phyloP scores from a whole-genome alignment of 2,113 vertebrate genomes.

The Pagrus major region DNA sequence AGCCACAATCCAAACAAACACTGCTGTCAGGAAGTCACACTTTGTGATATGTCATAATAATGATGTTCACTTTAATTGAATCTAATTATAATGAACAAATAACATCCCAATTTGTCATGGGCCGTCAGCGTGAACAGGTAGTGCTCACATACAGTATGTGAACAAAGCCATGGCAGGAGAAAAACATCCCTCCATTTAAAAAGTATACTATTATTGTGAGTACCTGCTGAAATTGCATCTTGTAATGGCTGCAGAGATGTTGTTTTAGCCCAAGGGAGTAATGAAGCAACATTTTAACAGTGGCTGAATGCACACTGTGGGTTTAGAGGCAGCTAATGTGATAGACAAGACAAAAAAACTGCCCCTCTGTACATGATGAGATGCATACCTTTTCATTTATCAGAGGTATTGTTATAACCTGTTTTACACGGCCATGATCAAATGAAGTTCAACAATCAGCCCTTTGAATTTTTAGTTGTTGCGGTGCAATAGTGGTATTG shows the following conservation, averaged over 20 bases:
- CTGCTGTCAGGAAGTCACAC: neutral
- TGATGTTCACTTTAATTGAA: conserved; percentile 24
- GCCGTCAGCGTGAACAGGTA: neutral
- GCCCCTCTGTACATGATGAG: neutral
- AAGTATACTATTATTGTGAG: neutral
- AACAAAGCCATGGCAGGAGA: conserved; percentile 6
- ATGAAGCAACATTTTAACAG: conserved; percentile 5
- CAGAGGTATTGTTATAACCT: conserved; percentile 6
- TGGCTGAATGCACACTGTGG: conserved; percentile 14
- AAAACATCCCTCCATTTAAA: neutral
- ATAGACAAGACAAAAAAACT: neutral
- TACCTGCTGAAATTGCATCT: conserved; percentile 29
- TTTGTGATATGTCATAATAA: conserved; percentile 25
- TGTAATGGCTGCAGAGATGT: neutral
- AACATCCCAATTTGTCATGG: conserved; percentile 10
- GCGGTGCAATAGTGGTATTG: conserved; percentile 25
- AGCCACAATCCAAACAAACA: neutral
- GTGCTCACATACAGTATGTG: neutral
- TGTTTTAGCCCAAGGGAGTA: conserved; percentile 6
- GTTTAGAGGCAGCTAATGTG: neutral
- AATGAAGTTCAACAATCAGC: neutral
- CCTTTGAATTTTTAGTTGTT: conserved; percentile 13
- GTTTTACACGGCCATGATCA: neutral
- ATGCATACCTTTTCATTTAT: neutral
- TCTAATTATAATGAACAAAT: conserved; percentile 26